Evolutionary conservation across 1,140 invertebrate species (phyloP).

Genomic region (Alviniconcha marisindica): DNA sequence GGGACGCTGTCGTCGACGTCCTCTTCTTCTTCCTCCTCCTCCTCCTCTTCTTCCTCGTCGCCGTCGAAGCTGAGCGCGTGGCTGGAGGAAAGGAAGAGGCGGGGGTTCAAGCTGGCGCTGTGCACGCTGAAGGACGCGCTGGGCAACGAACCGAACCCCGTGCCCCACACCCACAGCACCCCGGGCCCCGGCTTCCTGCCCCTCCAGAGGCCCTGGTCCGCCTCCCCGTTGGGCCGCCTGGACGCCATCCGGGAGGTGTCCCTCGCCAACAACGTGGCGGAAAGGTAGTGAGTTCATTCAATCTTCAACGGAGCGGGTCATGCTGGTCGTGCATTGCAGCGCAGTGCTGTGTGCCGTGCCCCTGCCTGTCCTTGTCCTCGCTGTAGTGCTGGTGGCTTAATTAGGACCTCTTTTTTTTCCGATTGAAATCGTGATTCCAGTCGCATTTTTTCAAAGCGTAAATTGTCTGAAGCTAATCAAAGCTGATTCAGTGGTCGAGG

Average conservation of each 20-base stretch:
- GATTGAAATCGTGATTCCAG: too few species aligned
- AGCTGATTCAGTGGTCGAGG: too few species aligned
- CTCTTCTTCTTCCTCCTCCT: background rate
- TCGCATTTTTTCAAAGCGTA: too few species aligned
- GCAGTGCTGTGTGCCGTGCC: too few species aligned
- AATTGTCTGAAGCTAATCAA: too few species aligned
- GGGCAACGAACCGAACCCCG: slow-evolving; percentile 30
- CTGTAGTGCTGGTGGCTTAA: too few species aligned
- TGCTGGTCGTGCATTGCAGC: too few species aligned
- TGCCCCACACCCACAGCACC: slow-evolving; percentile 34
- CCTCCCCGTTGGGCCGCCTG: slow-evolving; percentile 20
- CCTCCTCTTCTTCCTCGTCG: background rate
- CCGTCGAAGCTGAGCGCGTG: background rate
- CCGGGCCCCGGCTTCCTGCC: background rate
- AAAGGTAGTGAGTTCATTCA: too few species aligned
- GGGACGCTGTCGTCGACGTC: background rate
- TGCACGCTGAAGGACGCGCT: slow-evolving; percentile 50
- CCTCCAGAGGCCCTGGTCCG: slow-evolving; percentile 32
- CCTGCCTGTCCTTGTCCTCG: too few species aligned
- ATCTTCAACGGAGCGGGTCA: too few species aligned
- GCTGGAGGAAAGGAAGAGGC: background rate
- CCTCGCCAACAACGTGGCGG: slow-evolving; percentile 40
- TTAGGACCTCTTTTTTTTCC: too few species aligned
- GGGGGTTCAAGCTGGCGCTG: slow-evolving; percentile 38
- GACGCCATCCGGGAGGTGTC: slow-evolving; percentile 51